These are phyloP conservation scores for Spongilla lacustris DNA, from an alignment of 37 sponge, comb jelly and placozoan species.

Conservation along the genomic window DNA sequence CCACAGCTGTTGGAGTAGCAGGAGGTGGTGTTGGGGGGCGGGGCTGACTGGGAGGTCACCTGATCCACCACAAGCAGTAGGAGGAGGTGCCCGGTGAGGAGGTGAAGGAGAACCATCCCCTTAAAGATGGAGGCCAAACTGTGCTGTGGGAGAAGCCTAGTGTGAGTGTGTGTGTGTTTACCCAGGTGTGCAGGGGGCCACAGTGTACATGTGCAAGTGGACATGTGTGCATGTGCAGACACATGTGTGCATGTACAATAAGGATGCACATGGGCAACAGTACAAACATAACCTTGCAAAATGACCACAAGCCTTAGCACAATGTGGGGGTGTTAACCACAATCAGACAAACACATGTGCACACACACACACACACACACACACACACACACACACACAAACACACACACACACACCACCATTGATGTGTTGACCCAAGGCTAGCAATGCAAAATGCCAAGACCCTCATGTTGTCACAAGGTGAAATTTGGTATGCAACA, in stretches of 20 bases:
- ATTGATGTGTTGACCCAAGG: background rate
- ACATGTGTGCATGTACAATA: no score
- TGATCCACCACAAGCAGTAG: background rate
- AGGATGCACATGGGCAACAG: no score
- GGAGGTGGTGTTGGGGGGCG: background rate
- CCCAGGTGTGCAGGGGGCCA: background rate
- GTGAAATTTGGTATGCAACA: no score
- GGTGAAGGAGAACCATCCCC: background rate
- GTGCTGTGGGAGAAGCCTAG: background rate
- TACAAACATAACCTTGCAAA: background rate
- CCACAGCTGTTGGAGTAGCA: background rate
- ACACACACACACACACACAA: conserved; percentile 19
- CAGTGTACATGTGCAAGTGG: background rate
- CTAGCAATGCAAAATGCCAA: no score
- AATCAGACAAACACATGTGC: no score
- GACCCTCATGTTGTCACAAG: no score
- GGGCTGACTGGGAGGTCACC: background rate
- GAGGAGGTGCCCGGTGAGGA: background rate
- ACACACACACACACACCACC: conserved; percentile 50
- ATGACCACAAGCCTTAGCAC: background rate
- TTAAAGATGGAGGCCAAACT: background rate
- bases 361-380: no score
- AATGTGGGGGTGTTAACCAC: no score
- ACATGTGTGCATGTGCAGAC: background rate
- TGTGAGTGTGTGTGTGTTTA: background rate